Evolutionary conservation across 2,797 vertebrate species (phyloP), one percentile per base, ranked within the genome.

Genomic region (Botia kubotai): DNA sequence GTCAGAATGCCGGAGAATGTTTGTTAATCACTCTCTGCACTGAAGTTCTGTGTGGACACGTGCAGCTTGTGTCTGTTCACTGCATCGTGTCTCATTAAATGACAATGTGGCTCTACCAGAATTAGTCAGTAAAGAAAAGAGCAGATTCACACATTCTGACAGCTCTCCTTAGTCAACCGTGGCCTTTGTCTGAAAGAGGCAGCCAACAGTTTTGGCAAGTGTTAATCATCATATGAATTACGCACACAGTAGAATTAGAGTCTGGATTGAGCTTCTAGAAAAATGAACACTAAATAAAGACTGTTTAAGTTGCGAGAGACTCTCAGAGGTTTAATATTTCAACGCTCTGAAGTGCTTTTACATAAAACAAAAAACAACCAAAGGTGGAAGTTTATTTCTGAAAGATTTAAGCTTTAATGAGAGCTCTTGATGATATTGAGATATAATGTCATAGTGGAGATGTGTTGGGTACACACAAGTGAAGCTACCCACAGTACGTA

Each of bases 121-220:
- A 66, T 67, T 36, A 75, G 17, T 75, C 26, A 52, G 52, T 66
- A 7, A 67, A 55, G 17, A 11, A 67, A 67, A 26, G 19, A 50
- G 63, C 33, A 76, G n/a, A 43, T 53, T 23, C 48, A 53, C 14
- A 21, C 29, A 39, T 62, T 63, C 14, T 17, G 16, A 33, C 26
- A 16, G 29, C 62, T 17, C 26, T 63, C 62, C 17, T 23, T 33
- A 66, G 57, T 75, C 33, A 66, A 50, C 72, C 50, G 57, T 82
- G 77, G 58, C 48, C 60, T 48, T 11, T 79, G 79, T 82, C 65
- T 66, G 57, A 60, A 48, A 48, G 62, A 67, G 19, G 43, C 74
- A 55, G 69, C 83, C 79, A 83, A 79, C 26, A 55, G 48, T 80
- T 80, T 72, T 73, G 78, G 70, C 78, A 80, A 80, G 78, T 80